Conservation (phyloP, 2,797 vertebrate genomes). For the Holocentrus rufus region DNA sequence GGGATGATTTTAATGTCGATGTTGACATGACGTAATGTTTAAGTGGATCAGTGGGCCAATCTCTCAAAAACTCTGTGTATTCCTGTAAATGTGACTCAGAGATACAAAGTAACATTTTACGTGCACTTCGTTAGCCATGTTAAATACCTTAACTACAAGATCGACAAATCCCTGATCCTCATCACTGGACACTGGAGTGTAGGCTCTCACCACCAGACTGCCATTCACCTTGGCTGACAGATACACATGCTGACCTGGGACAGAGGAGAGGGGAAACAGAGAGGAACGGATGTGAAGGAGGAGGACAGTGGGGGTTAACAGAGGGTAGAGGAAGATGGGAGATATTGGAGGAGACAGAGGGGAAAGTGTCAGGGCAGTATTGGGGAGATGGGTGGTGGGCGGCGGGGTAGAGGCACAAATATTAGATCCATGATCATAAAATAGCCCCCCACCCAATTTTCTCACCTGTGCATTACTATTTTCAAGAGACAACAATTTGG, state of each 20-base stretch:
- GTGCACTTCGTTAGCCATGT: neutral
- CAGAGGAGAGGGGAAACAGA: neutral
- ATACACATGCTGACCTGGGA: slow-evolving; percentile 91
- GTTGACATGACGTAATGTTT: too few relatives aligned
- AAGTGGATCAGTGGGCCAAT: too few relatives aligned
- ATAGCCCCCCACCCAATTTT: too few relatives aligned
- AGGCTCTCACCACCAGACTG: slow-evolving; percentile 88
- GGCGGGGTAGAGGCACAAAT: neutral
- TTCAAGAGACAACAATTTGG: too few relatives aligned
- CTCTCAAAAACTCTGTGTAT: neutral
- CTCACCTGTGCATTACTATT: too few relatives aligned
- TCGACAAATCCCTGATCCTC: slow-evolving; percentile 90
- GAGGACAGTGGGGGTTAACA: neutral
- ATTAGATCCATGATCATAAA: too few relatives aligned
- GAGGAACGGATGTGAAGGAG: neutral
- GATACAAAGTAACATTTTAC: too few relatives aligned
- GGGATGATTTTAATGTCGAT: too few relatives aligned
- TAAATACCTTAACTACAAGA: slow-evolving; percentile 90
- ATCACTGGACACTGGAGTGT: slow-evolving; percentile 92
- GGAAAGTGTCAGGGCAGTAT: neutral
- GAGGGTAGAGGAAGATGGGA: too few relatives aligned
- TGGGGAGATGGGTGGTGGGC: too few relatives aligned
- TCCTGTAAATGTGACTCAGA: neutral
- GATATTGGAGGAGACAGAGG: too few relatives aligned
- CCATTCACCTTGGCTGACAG: slow-evolving; percentile 89